These are phyloP conservation scores for Oegoconia quadripuncta DNA, from an alignment of 2,888 invertebrate species.

Conservation along the genomic window DNA sequence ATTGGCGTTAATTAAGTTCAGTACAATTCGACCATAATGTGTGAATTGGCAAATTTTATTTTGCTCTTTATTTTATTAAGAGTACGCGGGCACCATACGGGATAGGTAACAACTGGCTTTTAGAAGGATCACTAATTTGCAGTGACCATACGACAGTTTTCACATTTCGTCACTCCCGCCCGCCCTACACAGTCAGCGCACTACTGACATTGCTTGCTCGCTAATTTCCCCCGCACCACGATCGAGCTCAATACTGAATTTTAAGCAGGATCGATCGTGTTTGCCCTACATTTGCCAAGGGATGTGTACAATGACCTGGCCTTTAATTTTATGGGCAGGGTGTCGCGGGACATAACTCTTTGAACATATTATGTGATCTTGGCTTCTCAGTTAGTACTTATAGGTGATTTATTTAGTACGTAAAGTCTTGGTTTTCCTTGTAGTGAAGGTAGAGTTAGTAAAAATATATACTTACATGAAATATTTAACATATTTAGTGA, in stretches of 20 bases:
- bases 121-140: too few relatives aligned
- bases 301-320: conserved; percentile 39
- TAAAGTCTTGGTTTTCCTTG: too few relatives aligned
- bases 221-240: conserved; percentile 34
- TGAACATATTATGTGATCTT: conserved; percentile 29
- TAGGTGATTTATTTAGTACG: conserved; percentile 3
- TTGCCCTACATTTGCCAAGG: conserved; percentile 53
- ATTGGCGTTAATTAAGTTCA: too few relatives aligned
- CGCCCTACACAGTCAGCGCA: conserved; percentile 8
- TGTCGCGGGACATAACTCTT: conserved; percentile 31
- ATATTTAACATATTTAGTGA: too few relatives aligned
- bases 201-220: conserved; percentile 12
- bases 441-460: too few relatives aligned
- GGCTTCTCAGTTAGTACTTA: conserved; percentile 5
- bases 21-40: too few relatives aligned
- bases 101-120: too few relatives aligned
- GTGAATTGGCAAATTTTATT: too few relatives aligned
- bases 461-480: too few relatives aligned
- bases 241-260: conserved; percentile 55
- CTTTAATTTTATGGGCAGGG: conserved; percentile 36
- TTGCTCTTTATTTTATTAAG: too few relatives aligned
- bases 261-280: conserved; percentile 63
- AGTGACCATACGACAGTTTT: too few relatives aligned
- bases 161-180: conserved; percentile 3
- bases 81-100: too few relatives aligned